phyloP scores from a whole-genome alignment of 2,888 invertebrate species.

The Serripes groenlandicus region DNA sequence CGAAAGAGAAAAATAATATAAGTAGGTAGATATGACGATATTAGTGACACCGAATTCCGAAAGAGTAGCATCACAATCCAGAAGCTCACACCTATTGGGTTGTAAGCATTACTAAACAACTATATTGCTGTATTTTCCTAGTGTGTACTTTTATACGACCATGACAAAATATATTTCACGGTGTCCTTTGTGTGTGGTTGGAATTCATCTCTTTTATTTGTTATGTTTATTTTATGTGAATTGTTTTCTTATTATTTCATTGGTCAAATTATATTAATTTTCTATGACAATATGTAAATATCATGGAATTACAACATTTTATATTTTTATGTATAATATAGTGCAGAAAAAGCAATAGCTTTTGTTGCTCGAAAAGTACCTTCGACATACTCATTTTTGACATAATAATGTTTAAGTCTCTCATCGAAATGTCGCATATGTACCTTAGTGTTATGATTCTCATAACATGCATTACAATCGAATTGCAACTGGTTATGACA shows the following conservation, averaged over 20 bases:
- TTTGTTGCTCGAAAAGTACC: constrained; percentile 15
- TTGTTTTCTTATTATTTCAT: background rate
- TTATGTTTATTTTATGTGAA: background rate
- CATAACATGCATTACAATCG: too few species aligned
- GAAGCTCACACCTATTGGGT: too few species aligned
- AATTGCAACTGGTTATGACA: too few species aligned
- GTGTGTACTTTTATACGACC: too few species aligned
- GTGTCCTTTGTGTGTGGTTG: background rate
- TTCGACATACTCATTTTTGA: constrained; percentile 16
- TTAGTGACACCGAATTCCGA: too few species aligned
- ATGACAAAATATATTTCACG: too few species aligned
- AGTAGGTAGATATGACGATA: too few species aligned
- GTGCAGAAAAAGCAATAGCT: background rate
- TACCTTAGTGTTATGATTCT: too few species aligned
- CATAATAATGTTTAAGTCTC: constrained; percentile 1
- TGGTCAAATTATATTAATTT: background rate
- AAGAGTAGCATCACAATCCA: too few species aligned
- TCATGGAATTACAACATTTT: background rate
- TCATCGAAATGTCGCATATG: background rate
- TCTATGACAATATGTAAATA: constrained; percentile 1
- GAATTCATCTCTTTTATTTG: background rate
- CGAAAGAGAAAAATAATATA: too few species aligned
- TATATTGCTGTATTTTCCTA: too few species aligned
- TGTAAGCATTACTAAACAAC: too few species aligned
- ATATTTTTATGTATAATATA: background rate